Conservation (phyloP, 2,797 vertebrate species). For the Scarus forsteni region DNA sequence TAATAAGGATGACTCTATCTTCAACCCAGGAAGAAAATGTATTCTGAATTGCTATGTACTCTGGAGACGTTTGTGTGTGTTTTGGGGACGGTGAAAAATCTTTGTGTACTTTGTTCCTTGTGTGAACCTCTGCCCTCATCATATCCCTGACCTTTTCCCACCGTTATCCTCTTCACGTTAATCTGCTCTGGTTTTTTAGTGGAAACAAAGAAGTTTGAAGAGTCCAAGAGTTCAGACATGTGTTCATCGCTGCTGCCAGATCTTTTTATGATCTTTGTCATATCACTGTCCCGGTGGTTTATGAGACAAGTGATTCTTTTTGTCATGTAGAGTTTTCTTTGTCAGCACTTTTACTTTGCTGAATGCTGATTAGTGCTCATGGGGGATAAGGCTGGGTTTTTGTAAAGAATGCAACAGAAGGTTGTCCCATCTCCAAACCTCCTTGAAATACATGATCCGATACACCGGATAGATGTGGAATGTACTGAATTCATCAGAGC, state of each 20-base stretch:
- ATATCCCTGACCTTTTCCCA: conserved; percentile 3
- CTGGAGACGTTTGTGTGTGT: neutral
- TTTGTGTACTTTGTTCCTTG: neutral
- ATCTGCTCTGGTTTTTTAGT: conserved; percentile 42
- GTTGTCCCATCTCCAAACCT: no score
- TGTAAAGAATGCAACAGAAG: no score
- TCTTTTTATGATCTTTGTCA: conserved; percentile 30
- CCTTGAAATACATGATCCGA: no score
- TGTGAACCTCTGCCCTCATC: neutral
- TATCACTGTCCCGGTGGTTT: no score
- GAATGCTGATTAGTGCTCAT: no score
- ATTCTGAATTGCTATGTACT: neutral
- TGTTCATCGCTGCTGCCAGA: conserved; percentile 27
- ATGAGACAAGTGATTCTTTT: no score
- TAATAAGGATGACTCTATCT: conserved; percentile 33
- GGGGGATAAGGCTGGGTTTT: no score
- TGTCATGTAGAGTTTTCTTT: no score
- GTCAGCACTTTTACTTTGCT: no score
- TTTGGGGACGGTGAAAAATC: neutral
- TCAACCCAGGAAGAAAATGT: conserved; percentile 7
- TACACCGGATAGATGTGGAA: no score
- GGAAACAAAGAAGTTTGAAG: conserved; percentile 23
- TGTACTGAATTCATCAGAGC: no score
- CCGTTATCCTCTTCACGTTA: conserved; percentile 17
- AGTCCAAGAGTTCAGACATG: conserved; percentile 34